Base-by-base conservation (phyloP, 35 echinoderm and acorn worm genomes). In the Apostichopus parvimensis region DNA sequence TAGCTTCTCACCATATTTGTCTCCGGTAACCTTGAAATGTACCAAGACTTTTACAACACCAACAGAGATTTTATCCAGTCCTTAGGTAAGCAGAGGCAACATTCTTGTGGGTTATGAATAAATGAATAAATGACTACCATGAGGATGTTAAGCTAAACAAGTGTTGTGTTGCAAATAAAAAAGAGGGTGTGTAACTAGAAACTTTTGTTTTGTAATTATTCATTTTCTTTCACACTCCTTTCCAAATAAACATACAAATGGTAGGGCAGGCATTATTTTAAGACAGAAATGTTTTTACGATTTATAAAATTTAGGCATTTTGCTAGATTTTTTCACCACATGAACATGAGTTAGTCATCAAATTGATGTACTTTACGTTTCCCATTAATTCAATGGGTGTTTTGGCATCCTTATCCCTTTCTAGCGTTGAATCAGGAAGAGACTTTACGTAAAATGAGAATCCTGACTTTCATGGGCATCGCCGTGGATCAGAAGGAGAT, bases 1-100 rank as follows among this genome's bases (percentile, higher is more conserved):
- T 89, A 98, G 96, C 86, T 98, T 53, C 77, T 98, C 75, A 98
- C 94, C 52, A 95, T 98, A 54, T 98, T 98, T 92, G 96, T 98
- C 6, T 95, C 96, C n/a, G 96, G 96, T 8, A 95, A 91, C 70
- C 68, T 98, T 18, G 83, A 92, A 21, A 86, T 92, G 68, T 98
- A 98, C 56, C 57, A 94, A 57, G 78, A 85, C 13, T 98, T 98
- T 81, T 95, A 94, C 87, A 95, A 95, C 25, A 65, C 90, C 22
- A 95, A 98, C 82, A 93, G 87, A 90, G 96, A 95, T 22, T 98
- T 98, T 70, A 82, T 98, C 86, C 95, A 95, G 92, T 79, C 92
- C 6, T 87, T 95, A 55, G 96, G 96, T 98, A 88, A 94, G 71
- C n/a, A 20, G 6, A 75, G 34, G 34, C 34, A 45, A 45, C 34